Base-by-base conservation (phyloP, 1,140 invertebrate species). In the Drosophila lacertosa region DNA sequence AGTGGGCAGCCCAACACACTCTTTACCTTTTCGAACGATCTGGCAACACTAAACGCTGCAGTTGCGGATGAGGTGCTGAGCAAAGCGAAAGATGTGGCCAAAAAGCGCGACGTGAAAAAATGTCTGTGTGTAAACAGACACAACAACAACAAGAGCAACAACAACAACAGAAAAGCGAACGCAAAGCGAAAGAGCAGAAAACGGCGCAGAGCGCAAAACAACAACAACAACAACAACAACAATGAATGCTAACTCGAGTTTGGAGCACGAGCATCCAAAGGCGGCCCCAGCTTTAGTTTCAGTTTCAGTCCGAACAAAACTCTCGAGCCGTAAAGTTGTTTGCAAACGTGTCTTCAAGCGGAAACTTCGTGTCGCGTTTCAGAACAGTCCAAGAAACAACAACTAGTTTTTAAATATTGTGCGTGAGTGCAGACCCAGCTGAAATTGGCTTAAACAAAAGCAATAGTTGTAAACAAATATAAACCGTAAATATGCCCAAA, bases 51-150 rank as follows among this genome's bases (percentile, higher is more conserved):
- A 6, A 9, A 20, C 44, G 32, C 18, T 48, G 55, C 59, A 29
- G 33, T 57, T 40, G 60, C 35, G 59, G 11, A 67, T 40, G 73
- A 47, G 65, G 33, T 65, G 45, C 53, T 74, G 72, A 88, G 59
- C 59, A 55, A 53, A 75, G 78, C 83, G 78, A 60, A 88, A 81
- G 82, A 88, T 88, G 78, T 78, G 67, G 15, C 74, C 77, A 88
- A 89, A 88, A 88, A 60, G 70, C 53, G 48, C 20, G 29, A 42
- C 66, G 22, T 55, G 48, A 72, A 67, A 72, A 72, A 60, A 68
- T 67, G 48, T 60, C 40, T 55, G 64, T 72, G 40, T 47, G 69
- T 68, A 60, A 67, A 68, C 50, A n/a, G n/a, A 72, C 48, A 72
- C 60, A 72, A 72, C 63, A 67, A 54, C 35, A 60, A n/a, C n/a